Evolutionary conservation across 2,113 vertebrate genomes (phyloP).

Genomic region (Phrynosoma blainvillii): DNA sequence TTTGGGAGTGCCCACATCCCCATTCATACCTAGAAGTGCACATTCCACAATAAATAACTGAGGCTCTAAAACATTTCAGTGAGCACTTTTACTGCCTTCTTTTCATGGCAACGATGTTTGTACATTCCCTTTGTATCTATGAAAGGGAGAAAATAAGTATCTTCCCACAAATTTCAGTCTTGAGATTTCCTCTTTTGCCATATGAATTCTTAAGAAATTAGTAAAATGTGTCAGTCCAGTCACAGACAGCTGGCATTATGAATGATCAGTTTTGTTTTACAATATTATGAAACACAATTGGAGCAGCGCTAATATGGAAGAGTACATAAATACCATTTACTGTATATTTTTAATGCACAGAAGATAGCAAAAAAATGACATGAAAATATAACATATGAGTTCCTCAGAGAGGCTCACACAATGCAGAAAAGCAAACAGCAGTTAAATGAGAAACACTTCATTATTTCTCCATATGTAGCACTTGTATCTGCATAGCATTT

Average conservation of each 20-base stretch:
- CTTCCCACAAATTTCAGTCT: background rate
- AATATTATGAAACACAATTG: background rate
- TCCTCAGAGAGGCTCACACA: conserved; percentile 66
- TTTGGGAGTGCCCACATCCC: background rate
- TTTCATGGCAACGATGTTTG: background rate
- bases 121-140: background rate
- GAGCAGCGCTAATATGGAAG: background rate
- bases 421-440: conserved; percentile 61
- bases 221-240: background rate
- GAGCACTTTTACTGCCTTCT: background rate
- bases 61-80: background rate
- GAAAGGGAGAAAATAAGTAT: background rate
- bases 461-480: conserved; percentile 34
- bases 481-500: conserved; percentile 60
- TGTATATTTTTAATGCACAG: background rate
- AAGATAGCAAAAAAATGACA: conserved; percentile 51
- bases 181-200: background rate
- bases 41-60: background rate
- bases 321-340: background rate
- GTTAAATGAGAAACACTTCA: conserved; percentile 70
- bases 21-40: background rate
- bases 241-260: background rate
- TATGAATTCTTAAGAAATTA: conserved; percentile 16
- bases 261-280: background rate
- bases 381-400: conserved; percentile 50